A percentile compares a stretch with the other conserved stretches of the same genome.
These are phyloP conservation scores for Florisuga fusca DNA, from an alignment of 2,797 vertebrate species.

Conservation along the genomic window DNA sequence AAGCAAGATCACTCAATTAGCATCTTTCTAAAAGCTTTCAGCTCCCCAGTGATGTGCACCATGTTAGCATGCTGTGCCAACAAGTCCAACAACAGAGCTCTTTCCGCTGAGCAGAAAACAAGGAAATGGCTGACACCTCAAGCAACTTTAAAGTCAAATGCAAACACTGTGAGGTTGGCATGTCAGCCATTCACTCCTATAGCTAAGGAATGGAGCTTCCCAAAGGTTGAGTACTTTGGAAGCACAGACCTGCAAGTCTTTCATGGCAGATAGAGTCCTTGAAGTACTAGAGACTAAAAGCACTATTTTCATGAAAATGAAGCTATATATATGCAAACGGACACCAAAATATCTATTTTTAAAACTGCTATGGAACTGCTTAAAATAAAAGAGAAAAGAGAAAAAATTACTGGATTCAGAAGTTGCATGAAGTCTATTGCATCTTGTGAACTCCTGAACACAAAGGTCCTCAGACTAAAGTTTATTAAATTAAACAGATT, in stretches of 20 bases:
- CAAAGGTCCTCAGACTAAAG: background rate
- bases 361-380: fast-evolving
- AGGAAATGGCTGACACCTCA: background rate
- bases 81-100: background rate
- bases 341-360: background rate
- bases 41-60: background rate
- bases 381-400: background rate
- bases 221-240: background rate
- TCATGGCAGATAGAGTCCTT: background rate
- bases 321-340: background rate
- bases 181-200: background rate
- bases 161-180: background rate
- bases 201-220: background rate
- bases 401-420: background rate
- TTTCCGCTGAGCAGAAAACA: background rate
- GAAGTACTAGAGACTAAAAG: background rate
- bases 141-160: background rate
- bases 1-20: background rate
- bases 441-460: background rate
- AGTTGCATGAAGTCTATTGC: background rate
- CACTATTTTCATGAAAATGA: background rate
- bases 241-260: background rate
- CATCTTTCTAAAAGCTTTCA: background rate
- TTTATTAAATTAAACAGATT: background rate
- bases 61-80: fast-evolving